phyloP scores from a whole-genome alignment of 92 coral and sea anemone species.

The Hydrozoanthus gracilis region DNA sequence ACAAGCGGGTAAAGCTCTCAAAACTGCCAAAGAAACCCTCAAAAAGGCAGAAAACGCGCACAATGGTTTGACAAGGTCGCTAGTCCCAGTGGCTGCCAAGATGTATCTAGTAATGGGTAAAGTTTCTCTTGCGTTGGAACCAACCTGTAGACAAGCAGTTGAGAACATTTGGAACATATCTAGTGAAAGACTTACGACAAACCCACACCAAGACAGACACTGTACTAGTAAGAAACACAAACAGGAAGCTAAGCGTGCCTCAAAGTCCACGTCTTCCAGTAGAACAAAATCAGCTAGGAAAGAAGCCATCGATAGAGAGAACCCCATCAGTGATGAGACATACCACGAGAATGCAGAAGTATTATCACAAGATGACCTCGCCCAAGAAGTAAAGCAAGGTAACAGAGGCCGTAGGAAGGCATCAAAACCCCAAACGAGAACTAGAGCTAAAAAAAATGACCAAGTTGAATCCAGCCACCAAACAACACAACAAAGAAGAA shows the following conservation, averaged over 20 bases:
- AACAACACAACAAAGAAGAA: not conserved
- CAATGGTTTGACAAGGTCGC: constrained; percentile 44
- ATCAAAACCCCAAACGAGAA: not conserved
- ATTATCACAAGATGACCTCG: not conserved
- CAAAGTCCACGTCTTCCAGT: not conserved
- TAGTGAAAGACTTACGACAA: not conserved
- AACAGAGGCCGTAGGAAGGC: not conserved
- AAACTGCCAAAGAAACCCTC: constrained; percentile 64
- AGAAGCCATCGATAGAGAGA: not conserved
- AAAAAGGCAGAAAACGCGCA: constrained; percentile 34
- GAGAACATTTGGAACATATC: constrained; percentile 18
- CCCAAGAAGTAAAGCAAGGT: not conserved
- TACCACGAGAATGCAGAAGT: not conserved
- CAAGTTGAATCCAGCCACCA: not conserved
- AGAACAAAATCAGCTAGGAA: constrained; percentile 10
- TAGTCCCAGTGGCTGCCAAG: constrained; percentile 53
- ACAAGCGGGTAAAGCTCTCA: constrained; percentile 63
- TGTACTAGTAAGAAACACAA: not conserved
- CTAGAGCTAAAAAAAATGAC: not conserved
- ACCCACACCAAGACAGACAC: not conserved
- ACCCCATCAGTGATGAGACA: not conserved
- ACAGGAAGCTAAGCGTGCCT: not conserved
- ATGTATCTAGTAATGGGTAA: constrained; percentile 61
- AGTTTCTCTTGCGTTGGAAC: not conserved
- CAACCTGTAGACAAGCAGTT: constrained; percentile 8